Evolutionary conservation across 2,888 invertebrate species (phyloP).

Genomic region (Drosophila neoperkinsi): DNA sequence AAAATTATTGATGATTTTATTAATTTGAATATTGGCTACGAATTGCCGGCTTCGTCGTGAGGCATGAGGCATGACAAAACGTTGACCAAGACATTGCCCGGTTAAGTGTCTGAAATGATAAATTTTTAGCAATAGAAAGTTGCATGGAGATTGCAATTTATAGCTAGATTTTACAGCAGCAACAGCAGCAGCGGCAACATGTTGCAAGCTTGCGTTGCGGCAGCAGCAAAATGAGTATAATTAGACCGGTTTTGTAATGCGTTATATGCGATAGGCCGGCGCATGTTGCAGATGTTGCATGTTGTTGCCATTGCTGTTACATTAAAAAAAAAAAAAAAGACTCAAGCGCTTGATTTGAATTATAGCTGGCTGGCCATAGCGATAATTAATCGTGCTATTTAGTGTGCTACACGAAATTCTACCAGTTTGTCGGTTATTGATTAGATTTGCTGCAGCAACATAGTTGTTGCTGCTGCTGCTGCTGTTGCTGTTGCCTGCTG

Average conservation of each 20-base stretch:
- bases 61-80: conserved; percentile 61
- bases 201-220: conserved; percentile 59
- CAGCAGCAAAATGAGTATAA: conserved; percentile 81
- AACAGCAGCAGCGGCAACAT: conserved; percentile 59
- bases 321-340: conserved; percentile 41
- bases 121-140: conserved; percentile 80
- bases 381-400: conserved; percentile 82
- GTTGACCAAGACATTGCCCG: conserved; percentile 66
- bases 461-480: conserved; percentile 1
- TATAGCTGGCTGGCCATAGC: conserved; percentile 73
- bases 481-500: conserved; percentile 11
- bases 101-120: conserved; percentile 61
- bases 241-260: conserved; percentile 82
- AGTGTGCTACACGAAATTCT: conserved; percentile 81
- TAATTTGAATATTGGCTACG: conserved; percentile 80
- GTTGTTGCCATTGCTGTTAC: conserved; percentile 45
- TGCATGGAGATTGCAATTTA: conserved; percentile 82
- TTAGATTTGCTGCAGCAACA: conserved; percentile 59
- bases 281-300: conserved; percentile 55
- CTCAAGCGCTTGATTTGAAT: conserved; percentile 71
- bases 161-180: conserved; percentile 54
- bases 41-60: conserved; percentile 45
- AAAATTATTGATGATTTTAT: conserved; percentile 81
- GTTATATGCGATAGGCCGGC: conserved; percentile 51
- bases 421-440: conserved; percentile 80